A percentile compares a stretch with the other conserved stretches of the same genome.
Conservation (phyloP, 1,140 invertebrate species). For the Eulimnadia texana region DNA sequence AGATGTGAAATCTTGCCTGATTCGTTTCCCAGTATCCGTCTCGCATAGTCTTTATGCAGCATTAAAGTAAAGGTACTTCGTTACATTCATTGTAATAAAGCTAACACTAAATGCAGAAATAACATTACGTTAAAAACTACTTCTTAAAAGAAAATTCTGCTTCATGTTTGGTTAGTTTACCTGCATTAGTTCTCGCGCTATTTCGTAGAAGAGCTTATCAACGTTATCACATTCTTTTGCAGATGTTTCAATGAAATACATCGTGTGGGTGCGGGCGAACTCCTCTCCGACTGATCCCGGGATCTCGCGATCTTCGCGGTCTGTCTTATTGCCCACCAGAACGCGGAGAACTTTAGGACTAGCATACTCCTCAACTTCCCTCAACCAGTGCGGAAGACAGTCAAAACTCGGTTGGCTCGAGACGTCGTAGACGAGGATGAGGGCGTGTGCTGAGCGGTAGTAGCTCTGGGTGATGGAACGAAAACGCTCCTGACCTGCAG, state of each 20-base stretch:
- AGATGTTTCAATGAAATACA: constrained; percentile 97
- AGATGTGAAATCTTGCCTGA: constrained; percentile 16
- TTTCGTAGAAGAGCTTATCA: constrained; percentile 89
- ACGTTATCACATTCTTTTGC: constrained; percentile 97
- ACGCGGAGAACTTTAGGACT: constrained; percentile 84
- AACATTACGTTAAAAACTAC: background rate
- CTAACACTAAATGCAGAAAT: no score
- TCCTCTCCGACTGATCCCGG: constrained; percentile 87
- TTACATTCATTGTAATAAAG: no score
- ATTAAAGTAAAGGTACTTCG: background rate
- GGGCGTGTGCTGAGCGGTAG: constrained; percentile 90
- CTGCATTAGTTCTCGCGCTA: constrained; percentile 83
- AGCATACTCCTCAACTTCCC: constrained; percentile 93
- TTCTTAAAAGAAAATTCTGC: background rate
- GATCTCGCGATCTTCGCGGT: constrained; percentile 86
- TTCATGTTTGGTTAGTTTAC: constrained; percentile 28
- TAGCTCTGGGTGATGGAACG: constrained; percentile 96
- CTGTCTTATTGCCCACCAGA: constrained; percentile 90
- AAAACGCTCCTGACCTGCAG: constrained; percentile 92
- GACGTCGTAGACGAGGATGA: constrained; percentile 95
- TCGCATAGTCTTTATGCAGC: constrained; percentile 12
- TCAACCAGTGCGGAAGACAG: constrained; percentile 83
- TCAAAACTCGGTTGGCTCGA: constrained; percentile 94
- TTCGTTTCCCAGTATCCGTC: constrained; percentile 11
- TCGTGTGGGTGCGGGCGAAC: constrained; percentile 85